Evolutionary conservation across 2,888 invertebrate species (phyloP).

Genomic region (Ennomos quercinarius): DNA sequence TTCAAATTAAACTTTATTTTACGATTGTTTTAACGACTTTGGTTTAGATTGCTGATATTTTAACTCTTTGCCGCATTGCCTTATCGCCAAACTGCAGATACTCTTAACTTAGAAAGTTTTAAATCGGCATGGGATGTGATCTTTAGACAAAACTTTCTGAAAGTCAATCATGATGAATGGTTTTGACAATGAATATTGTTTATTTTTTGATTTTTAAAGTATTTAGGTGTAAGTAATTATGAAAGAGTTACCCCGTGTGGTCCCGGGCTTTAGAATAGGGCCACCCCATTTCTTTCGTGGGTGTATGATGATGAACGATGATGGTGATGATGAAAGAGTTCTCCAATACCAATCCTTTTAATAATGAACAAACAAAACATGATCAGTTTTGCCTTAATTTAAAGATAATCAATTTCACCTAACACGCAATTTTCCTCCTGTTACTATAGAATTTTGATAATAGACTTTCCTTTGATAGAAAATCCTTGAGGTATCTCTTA

Average conservation of each 20-base stretch:
- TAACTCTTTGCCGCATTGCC: conserved; percentile 62
- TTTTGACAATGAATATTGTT: background rate
- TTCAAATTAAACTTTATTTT: conserved; percentile 69
- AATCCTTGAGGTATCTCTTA: conserved; percentile 15
- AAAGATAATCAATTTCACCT: conserved; percentile 10
- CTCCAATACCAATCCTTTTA: conserved; percentile 8
- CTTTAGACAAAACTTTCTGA: conserved; percentile 19
- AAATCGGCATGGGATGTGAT: conserved; percentile 32
- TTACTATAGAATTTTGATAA: conserved; percentile 16
- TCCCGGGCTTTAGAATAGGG: no score
- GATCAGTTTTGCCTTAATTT: conserved; percentile 9
- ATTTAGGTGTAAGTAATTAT: no score
- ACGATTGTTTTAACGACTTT: conserved; percentile 72
- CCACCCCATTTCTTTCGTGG: no score
- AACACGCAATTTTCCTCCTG: conserved; percentile 12
- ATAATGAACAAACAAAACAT: conserved; percentile 3
- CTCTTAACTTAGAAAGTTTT: conserved; percentile 43
- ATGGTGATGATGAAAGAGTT: background rate
- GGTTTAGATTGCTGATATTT: conserved; percentile 66
- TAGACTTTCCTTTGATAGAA: conserved; percentile 13
- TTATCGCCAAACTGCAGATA: conserved; percentile 64
- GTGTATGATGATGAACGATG: no score
- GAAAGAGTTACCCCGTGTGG: no score
- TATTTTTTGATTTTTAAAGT: background rate
- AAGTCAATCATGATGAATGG: conserved; percentile 11